These are phyloP conservation scores for Netelia fuscicornis DNA, from an alignment of 2,888 invertebrate genomes.

Conservation along the genomic window DNA sequence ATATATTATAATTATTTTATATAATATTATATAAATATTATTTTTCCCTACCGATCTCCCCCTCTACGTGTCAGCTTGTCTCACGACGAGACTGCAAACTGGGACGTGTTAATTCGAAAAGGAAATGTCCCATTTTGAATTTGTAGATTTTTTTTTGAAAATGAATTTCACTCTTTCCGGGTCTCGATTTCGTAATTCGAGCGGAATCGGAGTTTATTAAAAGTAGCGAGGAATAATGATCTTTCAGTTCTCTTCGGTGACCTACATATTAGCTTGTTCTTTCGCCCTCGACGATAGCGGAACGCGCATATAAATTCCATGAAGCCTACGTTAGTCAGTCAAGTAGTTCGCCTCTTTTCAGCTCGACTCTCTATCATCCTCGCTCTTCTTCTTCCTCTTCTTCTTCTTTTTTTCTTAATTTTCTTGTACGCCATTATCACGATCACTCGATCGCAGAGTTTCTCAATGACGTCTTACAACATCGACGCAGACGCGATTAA, in stretches of 20 bases:
- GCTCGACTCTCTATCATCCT: constrained; percentile 35
- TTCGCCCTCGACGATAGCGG: constrained; percentile 17
- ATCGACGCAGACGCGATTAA: not conserved
- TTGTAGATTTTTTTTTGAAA: not conserved
- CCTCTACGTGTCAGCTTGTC: constrained; percentile 26
- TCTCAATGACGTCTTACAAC: constrained; percentile 34
- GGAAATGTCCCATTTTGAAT: not conserved
- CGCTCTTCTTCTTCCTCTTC: not conserved
- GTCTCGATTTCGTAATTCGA: constrained; percentile 64
- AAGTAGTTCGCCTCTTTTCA: constrained; percentile 47
- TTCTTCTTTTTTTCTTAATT: constrained; percentile 7
- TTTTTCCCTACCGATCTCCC: constrained; percentile 18
- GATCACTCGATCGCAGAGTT: constrained; percentile 43
- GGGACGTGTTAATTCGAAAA: constrained; percentile 62
- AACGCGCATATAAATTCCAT: constrained; percentile 38
- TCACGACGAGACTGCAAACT: constrained; percentile 30
- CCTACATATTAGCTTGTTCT: constrained; percentile 51
- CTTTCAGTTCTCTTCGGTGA: constrained; percentile 53
- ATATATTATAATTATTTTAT: no score
- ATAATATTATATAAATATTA: not conserved
- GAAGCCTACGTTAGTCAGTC: constrained; percentile 48
- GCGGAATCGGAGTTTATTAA: constrained; percentile 59
- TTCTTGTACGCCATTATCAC: constrained; percentile 7
- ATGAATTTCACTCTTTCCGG: constrained; percentile 17
- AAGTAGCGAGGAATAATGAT: constrained; percentile 51